Conservation (phyloP, 1,140 invertebrate genomes). For the Alviniconcha marisindica region DNA sequence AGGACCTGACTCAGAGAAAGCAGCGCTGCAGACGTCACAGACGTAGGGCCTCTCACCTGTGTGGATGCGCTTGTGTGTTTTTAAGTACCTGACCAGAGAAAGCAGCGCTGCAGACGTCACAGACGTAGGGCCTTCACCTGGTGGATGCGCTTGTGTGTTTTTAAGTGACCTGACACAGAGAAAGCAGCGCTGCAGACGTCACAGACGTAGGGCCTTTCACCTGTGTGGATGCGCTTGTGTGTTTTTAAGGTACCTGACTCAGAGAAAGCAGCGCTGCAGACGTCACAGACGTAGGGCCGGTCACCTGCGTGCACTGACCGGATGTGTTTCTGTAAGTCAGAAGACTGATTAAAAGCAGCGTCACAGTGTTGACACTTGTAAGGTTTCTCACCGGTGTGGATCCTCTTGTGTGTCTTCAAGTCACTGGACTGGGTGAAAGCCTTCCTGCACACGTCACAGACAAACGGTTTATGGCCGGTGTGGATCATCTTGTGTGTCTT, state of each 20-base stretch:
- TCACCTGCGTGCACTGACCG: no score
- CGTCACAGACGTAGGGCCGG: no score
- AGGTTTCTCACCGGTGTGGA: conserved; percentile 2
- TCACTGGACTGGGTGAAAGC: conserved; percentile 10
- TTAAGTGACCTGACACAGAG: neutral
- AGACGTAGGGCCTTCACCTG: conserved; percentile 1
- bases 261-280: no score
- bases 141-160: conserved; percentile 8
- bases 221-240: no score
- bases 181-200: conserved; percentile 16
- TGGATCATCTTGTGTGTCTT: conserved; percentile 36
- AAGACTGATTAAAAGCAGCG: no score
- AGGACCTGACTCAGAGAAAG: conserved; percentile 50
- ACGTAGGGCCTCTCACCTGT: conserved; percentile 16
- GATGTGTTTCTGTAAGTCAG: no score
- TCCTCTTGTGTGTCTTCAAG: neutral
- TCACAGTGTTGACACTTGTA: conserved; percentile 23
- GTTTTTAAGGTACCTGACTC: no score
- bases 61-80: conserved; percentile 23
- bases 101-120: conserved; percentile 2
- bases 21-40: conserved; percentile 51
- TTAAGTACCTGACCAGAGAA: neutral
- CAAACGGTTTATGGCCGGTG: conserved; percentile 27
- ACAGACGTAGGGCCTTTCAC: no score
- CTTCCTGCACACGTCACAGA: conserved; percentile 22